Base-by-base conservation (phyloP, 2,888 invertebrate species). In the Plebejus argus region DNA sequence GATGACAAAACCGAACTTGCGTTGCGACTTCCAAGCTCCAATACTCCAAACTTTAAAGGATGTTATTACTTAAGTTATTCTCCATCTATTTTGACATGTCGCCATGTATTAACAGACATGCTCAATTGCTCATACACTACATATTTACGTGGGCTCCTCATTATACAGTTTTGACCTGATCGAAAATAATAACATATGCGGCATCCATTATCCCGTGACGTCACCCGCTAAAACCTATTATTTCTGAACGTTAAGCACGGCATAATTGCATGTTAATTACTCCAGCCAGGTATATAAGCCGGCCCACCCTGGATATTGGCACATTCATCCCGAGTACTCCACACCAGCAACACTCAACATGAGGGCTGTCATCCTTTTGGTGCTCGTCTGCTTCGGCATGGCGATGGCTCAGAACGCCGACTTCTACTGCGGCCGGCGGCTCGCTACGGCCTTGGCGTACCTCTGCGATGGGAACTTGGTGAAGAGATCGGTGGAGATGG, bases 371-470 rank as follows among this genome's bases (percentile, higher is more conserved):
- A 5, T 76, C 1, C 12, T 78, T 10, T 15, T 79, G 20, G 74
- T 49, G 7, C 39, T 79, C n/a, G 20, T 79, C 10, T 49, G 75
- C 35, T 76, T 39, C 20, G 61, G n/a, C 28, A 12, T 66, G 23
- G 75, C 35, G 12, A 53, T 49, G 2, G 70, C 77, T 15, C 78
- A 80, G 20, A 66, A 76, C 10, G 76, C 39, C 1, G 71, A 81
- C 33, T 28, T 77, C 12, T 79, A 79, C 28, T 82, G 78, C 0
- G 78, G 79, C 3, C 74, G 81, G 23, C 76, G 80, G 5, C 76
- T 87, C 35, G 80, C 85, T 0, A 70, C 78, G 0, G 80, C 82
- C 0, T 15, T 84, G 71, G 82, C 81, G 3, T 61, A 81, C n/a
- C n/a, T 82, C 3, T 83, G 80, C 78, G 56, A 81, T 56, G 72